Evolutionary conservation across 2,113 vertebrate species (phyloP).

Genomic region (Epinephelus fuscoguttatus): DNA sequence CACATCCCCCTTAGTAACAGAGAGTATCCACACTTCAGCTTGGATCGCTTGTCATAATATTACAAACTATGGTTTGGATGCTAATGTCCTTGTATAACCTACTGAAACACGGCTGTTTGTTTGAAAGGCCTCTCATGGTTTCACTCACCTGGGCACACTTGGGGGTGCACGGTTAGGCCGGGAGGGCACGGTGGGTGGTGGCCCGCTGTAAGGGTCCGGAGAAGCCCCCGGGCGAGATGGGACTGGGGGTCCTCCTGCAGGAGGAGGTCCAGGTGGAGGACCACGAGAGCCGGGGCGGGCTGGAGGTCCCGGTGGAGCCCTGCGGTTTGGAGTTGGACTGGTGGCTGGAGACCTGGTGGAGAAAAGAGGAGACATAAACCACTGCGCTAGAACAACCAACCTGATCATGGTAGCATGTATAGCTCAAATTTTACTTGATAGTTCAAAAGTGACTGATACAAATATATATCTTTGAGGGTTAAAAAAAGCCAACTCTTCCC

Average conservation of each 20-base stretch:
- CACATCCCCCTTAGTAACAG: conserved; percentile 78
- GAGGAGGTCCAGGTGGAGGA: conserved; percentile 94
- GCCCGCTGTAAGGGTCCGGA: conserved; percentile 94
- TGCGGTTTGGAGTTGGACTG: conserved; percentile 96
- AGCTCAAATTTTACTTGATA: neutral
- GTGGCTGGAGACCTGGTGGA: conserved; percentile 93
- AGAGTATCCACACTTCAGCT: conserved; percentile 68
- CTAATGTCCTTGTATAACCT: conserved; percentile 1
- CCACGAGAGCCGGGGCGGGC: conserved; percentile 93
- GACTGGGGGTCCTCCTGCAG: conserved; percentile 94
- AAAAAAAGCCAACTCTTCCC: too few relatives aligned
- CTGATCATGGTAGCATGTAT: neutral
- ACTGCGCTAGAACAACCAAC: neutral
- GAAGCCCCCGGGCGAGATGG: conserved; percentile 97
- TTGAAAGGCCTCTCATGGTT: neutral
- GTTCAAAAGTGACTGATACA: neutral
- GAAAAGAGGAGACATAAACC: neutral
- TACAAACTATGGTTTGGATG: conserved; percentile 25
- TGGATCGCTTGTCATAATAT: conserved; percentile 25
- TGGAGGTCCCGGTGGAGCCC: conserved; percentile 95
- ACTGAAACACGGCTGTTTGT: neutral
- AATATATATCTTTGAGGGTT: neutral
- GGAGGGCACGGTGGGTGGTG: conserved; percentile 96
- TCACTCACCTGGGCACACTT: conserved; percentile 96
- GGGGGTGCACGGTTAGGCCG: conserved; percentile 97